Conservation (phyloP, 2,888 invertebrate species). For the Epinotia nisella region DNA sequence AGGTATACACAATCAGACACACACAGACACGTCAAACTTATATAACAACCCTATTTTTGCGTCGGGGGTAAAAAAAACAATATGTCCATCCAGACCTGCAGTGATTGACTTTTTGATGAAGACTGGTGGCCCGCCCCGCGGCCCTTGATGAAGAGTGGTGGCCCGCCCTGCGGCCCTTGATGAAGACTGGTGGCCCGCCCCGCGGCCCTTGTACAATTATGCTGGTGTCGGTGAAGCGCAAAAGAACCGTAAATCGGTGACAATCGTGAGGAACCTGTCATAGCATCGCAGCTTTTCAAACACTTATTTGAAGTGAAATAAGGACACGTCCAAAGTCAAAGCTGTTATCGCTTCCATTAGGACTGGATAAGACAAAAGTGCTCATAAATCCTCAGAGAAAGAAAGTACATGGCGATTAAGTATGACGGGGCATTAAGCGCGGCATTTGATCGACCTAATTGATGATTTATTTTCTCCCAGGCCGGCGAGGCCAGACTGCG, state of each 20-base stretch:
- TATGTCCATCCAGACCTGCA: too few relatives aligned
- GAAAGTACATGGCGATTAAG: constrained; percentile 51
- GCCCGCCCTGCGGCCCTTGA: too few relatives aligned
- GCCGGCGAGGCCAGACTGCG: constrained; percentile 74
- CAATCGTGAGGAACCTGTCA: constrained; percentile 35
- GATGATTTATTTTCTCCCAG: constrained; percentile 81
- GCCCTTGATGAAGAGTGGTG: too few relatives aligned
- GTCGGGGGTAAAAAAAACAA: too few relatives aligned
- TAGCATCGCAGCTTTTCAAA: constrained; percentile 4
- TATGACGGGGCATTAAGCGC: constrained; percentile 64
- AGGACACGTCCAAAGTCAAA: neutral
- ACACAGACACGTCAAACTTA: too few relatives aligned
- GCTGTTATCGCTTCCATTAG: constrained; percentile 39
- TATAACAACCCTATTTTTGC: too few relatives aligned
- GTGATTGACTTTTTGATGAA: too few relatives aligned
- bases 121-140: too few relatives aligned
- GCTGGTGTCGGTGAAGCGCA: too few relatives aligned
- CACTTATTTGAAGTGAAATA: neutral
- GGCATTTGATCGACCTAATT: constrained; percentile 83
- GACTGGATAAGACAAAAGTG: constrained; percentile 45
- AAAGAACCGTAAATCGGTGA: neutral
- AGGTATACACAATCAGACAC: too few relatives aligned
- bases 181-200: too few relatives aligned
- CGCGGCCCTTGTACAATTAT: too few relatives aligned
- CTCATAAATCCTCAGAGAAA: constrained; percentile 42